phyloP scores from a whole-genome alignment of 2,888 invertebrate species.

The Adineta ricciae region DNA sequence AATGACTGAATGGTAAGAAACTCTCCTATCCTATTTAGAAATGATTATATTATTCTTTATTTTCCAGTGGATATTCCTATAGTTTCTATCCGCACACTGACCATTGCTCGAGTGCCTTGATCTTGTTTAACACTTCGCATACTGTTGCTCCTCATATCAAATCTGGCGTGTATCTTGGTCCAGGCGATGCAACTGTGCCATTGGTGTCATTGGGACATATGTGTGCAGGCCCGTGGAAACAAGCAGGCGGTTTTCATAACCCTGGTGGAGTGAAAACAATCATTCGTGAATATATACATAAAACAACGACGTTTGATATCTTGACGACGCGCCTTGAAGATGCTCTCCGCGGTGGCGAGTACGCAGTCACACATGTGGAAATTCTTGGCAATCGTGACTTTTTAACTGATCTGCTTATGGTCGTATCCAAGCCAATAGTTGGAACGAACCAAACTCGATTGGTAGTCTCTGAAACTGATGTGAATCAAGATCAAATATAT shows the following conservation, averaged over 20 bases:
- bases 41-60: not conserved
- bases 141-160: not conserved
- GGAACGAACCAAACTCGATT: not conserved
- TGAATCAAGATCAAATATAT: not conserved
- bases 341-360: not conserved
- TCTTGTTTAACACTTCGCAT: not conserved
- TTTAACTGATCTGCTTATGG: not conserved
- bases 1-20: not conserved
- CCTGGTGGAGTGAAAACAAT: not conserved
- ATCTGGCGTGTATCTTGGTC: not conserved
- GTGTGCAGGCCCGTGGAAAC: constrained; percentile 12
- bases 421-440: not conserved
- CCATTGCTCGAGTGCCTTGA: not conserved
- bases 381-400: constrained; percentile 7
- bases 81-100: not conserved
- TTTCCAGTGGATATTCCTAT: not conserved
- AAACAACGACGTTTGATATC: constrained; percentile 5
- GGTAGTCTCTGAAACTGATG: not conserved
- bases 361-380: not conserved
- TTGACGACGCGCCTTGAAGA: constrained; percentile 7
- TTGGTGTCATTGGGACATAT: not conserved
- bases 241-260: not conserved
- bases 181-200: not conserved
- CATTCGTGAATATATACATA: constrained; percentile 12
- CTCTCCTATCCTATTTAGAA: not conserved